Evolutionary conservation across 2,797 vertebrate genomes (phyloP).

Genomic region (Gobionotothen gibberifrons): DNA sequence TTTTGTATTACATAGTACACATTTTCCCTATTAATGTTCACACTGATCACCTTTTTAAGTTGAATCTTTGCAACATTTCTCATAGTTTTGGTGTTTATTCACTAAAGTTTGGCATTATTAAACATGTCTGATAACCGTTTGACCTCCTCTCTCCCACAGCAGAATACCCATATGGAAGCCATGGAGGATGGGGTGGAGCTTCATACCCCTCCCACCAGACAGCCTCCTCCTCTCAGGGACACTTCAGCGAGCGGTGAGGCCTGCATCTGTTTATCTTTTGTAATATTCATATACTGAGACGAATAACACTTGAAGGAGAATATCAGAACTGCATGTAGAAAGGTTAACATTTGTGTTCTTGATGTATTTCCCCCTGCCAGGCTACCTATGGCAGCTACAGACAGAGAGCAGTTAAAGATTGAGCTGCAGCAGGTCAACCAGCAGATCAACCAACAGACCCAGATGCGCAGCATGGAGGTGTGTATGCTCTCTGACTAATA

Average conservation of each 20-base stretch:
- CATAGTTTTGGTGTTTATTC: background rate
- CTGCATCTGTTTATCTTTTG: background rate
- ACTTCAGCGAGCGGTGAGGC: conserved; percentile 92
- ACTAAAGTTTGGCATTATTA: background rate
- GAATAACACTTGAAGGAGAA: background rate
- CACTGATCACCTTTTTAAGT: background rate
- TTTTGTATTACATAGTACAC: background rate
- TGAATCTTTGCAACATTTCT: conserved; percentile 3
- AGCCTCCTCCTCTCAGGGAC: conserved; percentile 93
- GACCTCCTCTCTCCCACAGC: conserved; percentile 43
- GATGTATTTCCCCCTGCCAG: conserved; percentile 47
- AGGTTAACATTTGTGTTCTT: conserved; percentile 1
- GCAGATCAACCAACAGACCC: conserved; percentile 97
- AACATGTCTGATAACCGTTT: conserved; percentile 1
- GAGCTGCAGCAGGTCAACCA: conserved; percentile 96
- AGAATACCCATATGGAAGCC: conserved; percentile 94
- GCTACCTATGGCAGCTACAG: conserved; percentile 82
- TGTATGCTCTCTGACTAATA: conserved; percentile 22
- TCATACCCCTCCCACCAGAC: conserved; percentile 92
- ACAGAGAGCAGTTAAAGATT: conserved; percentile 95
- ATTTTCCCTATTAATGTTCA: background rate
- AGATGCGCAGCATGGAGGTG: conserved; percentile 94
- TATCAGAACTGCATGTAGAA: background rate
- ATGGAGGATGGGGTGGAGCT: conserved; percentile 89
- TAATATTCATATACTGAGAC: background rate